A percentile compares a stretch with the other conserved stretches of the same genome.
Evolutionary conservation across 2,113 vertebrate genomes (phyloP).

Genomic region (Cyrtonyx montezumae): DNA sequence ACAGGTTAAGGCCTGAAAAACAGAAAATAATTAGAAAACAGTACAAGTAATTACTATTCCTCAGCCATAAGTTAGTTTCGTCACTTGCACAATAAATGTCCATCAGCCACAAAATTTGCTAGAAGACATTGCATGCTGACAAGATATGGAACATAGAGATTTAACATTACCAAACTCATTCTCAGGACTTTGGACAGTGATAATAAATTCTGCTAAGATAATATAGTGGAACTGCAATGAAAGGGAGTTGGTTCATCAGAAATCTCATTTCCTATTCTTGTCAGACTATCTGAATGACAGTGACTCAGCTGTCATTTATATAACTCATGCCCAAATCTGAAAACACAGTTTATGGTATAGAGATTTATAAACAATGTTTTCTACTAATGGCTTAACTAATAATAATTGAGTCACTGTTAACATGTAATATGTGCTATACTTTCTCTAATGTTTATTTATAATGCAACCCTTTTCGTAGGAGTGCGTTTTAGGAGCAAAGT

Average conservation of each 20-base stretch:
- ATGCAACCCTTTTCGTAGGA: neutral
- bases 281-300: neutral
- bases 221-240: neutral
- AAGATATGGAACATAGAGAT: neutral
- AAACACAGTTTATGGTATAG: neutral
- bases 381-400: neutral
- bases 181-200: neutral
- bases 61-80: neutral
- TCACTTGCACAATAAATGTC: neutral
- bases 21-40: neutral
- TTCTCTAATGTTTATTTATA: neutral
- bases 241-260: neutral
- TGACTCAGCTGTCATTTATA: neutral
- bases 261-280: neutral
- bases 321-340: neutral
- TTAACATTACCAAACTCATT: neutral
- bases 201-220: neutral
- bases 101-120: neutral
- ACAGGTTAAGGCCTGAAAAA: neutral
- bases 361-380: neutral
- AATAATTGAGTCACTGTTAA: neutral
- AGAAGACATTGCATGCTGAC: neutral
- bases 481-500: neutral
- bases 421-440: neutral
- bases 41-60: neutral